A percentile compares a stretch with the other conserved stretches of the same genome.
Conservation (phyloP, 1,140 invertebrate species). For the Aphidius gifuensis region DNA sequence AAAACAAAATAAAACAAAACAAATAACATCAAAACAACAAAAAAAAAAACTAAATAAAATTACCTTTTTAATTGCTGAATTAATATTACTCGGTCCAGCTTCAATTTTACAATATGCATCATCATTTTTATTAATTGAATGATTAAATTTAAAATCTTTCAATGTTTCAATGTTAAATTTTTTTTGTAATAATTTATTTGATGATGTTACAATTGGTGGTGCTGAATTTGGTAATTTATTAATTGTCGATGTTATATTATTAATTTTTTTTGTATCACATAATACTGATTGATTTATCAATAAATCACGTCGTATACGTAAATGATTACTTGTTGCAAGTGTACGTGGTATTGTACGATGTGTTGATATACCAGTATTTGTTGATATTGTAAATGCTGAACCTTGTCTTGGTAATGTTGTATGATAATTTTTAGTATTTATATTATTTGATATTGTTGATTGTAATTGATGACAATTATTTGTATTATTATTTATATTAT, state of each 20-base stretch:
- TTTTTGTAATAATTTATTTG: not conserved
- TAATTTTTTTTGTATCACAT: slow-evolving; percentile 35
- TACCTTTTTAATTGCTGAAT: not conserved
- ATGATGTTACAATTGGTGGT: slow-evolving; percentile 25
- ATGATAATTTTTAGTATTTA: slow-evolving; percentile 40
- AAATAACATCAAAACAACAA: not conserved
- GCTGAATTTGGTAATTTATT: slow-evolving; percentile 36
- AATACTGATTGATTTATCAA: slow-evolving; percentile 37
- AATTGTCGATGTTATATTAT: slow-evolving; percentile 24
- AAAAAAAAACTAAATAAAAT: not conserved
- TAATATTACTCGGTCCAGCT: not conserved
- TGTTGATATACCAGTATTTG: slow-evolving; percentile 40
- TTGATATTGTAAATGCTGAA: slow-evolving; percentile 50
- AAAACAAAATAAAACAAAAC: slow-evolving; percentile 19
- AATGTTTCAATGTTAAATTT: slow-evolving; percentile 1
- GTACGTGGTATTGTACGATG: slow-evolving; percentile 57
- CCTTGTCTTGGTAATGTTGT: slow-evolving; percentile 44
- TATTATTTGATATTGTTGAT: not conserved
- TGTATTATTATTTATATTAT: slow-evolving; percentile 23
- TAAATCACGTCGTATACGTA: slow-evolving; percentile 38
- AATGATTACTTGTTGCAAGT: slow-evolving; percentile 40
- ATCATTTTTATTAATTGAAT: not conserved
- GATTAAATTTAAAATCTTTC: too few species aligned
- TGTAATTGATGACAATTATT: slow-evolving; percentile 8
- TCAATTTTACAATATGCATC: not conserved